Base-by-base conservation (phyloP, 2,888 invertebrate species). In the Trissonchulus latispiculum region DNA sequence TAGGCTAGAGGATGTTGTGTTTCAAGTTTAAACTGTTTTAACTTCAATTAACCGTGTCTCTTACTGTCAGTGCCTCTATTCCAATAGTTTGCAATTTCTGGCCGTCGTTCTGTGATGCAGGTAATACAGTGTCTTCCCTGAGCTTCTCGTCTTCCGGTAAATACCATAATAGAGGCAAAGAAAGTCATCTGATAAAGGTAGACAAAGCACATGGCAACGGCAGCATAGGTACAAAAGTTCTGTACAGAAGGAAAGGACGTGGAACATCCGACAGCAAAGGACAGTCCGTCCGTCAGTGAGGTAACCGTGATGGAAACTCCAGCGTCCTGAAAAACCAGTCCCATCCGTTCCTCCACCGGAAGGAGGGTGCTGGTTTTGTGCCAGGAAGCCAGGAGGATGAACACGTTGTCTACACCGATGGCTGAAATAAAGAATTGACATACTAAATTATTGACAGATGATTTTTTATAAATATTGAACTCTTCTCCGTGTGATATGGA, bases 251-350 rank as follows among this genome's bases (percentile, higher is more conserved):
- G 93, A 83, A 95, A 95, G 1, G 93, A 93, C 75, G 93, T 93
- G 80, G 93, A 90, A 78, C 93, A 90, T 37, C 95, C 94, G 77
- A 94, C 93, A 86, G 91, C 91, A 84, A 94, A 93, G 69, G 92
- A 92, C 78, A 93, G 89, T 87, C 93, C 90, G 75, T 83, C 93
- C 0, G 94, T 95, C 74, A 95, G 88, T 0, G 93, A 93, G 0
- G 95, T 95, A 77, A 95, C 94, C 61, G 94, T 95, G 77, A 95
- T 94, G 18, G 94, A 94, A 31, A 95, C 94, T 0, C 94, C 95
- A 1, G 95, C 94, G 84, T 95, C 95, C 70, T 92, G 90, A 82
- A 94, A 88, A 85, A 91, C 93, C 75, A 89, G 88, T 0, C 90
- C 92, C 91, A 95, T 91, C 70, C 95, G 87, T 80, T 92, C 90